These are phyloP conservation scores for Meganola albula DNA, from an alignment of 2,888 invertebrate species.

Conservation along the genomic window DNA sequence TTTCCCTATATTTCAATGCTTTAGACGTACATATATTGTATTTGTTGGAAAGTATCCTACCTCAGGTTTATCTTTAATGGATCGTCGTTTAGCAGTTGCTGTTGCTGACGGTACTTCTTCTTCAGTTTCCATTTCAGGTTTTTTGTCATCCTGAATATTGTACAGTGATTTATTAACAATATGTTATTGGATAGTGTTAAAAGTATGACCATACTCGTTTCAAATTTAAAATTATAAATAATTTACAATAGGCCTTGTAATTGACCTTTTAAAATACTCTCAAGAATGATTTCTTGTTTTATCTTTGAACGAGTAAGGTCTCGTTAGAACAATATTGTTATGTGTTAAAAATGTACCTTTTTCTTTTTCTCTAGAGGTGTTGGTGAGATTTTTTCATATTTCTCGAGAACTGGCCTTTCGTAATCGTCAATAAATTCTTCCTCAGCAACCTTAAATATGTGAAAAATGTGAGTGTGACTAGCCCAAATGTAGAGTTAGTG, in stretches of 20 bases:
- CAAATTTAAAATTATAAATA: too few species aligned
- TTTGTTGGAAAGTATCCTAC: slow-evolving; percentile 30
- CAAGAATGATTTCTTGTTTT: too few species aligned
- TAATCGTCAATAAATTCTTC: slow-evolving; percentile 82
- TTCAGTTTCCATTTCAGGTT: slow-evolving; percentile 46
- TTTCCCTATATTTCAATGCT: too few species aligned
- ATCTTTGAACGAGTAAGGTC: too few species aligned
- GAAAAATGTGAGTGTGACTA: slow-evolving; percentile 30
- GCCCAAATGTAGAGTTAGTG: too few species aligned
- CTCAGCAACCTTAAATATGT: slow-evolving; percentile 57
- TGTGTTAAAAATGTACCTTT: slow-evolving; percentile 65
- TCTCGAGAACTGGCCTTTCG: slow-evolving; percentile 85
- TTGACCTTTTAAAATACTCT: too few species aligned
- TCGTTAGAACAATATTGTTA: too few species aligned
- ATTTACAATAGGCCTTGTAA: too few species aligned
- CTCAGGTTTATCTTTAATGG: slow-evolving; percentile 66
- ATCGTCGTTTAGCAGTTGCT: slow-evolving; percentile 58
- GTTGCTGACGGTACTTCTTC: slow-evolving; percentile 57
- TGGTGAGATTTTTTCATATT: slow-evolving; percentile 79
- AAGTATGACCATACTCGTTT: too few species aligned
- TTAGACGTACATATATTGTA: neutral
- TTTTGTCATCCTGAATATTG: slow-evolving; percentile 46
- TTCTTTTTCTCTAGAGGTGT: slow-evolving; percentile 72
- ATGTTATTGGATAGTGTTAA: too few species aligned
- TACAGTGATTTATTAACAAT: too few species aligned